Evolutionary conservation across 2,888 invertebrate species (phyloP).

Genomic region (Ceramica pisi): DNA sequence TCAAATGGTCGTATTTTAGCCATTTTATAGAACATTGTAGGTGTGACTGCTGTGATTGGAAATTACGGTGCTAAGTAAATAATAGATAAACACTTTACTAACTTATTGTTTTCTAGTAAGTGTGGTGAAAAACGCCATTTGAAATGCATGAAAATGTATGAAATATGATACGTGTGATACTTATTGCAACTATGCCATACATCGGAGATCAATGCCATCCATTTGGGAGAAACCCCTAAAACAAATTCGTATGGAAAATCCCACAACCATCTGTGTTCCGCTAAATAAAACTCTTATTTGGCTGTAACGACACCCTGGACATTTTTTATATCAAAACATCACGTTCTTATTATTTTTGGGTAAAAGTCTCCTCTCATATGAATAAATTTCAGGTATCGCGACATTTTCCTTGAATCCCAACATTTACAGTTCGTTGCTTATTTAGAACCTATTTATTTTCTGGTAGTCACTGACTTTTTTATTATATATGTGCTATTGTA

Average conservation of each 20-base stretch:
- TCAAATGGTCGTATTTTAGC: background rate
- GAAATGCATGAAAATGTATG: too few relatives aligned
- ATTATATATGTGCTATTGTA: too few relatives aligned
- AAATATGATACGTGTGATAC: too few relatives aligned
- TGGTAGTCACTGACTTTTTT: background rate
- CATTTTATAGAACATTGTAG: too few relatives aligned
- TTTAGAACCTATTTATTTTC: background rate
- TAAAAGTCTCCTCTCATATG: background rate
- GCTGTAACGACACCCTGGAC: background rate
- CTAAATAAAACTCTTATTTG: background rate
- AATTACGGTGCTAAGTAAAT: too few relatives aligned
- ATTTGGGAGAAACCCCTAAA: background rate
- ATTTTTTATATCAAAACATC: constrained; percentile 1
- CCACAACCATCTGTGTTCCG: too few relatives aligned
- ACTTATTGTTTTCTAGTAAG: too few relatives aligned
- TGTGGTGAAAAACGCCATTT: too few relatives aligned
- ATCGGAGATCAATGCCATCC: background rate
- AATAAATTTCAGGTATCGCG: background rate
- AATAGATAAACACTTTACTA: too few relatives aligned
- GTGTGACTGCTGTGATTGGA: too few relatives aligned
- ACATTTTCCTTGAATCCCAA: background rate
- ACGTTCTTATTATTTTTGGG: background rate
- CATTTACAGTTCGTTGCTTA: background rate
- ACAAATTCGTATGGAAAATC: background rate
- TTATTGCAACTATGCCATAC: background rate